Base-by-base conservation (phyloP, 1,140 invertebrate species). In the Pseudomyrmex pallidus region DNA sequence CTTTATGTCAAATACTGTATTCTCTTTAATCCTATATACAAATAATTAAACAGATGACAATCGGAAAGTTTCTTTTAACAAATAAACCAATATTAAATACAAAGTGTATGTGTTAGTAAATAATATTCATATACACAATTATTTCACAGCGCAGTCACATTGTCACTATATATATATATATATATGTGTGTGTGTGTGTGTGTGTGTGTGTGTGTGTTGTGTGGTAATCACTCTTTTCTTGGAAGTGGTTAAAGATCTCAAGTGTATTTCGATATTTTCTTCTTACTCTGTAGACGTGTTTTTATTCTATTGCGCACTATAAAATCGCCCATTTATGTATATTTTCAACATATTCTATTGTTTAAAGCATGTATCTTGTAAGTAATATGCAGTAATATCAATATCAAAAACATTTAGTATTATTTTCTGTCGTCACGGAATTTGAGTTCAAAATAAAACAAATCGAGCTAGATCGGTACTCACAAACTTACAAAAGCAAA, bases 191-290 rank as follows among this genome's bases (percentile, higher is more conserved):
- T n/a, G n/a, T n/a, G n/a, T n/a, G n/a, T n/a, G n/a, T n/a, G n/a
- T n/a, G n/a, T n/a, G n/a, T n/a, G n/a, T n/a, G n/a, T n/a, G n/a
- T n/a, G n/a, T n/a, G n/a, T n/a, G n/a, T n/a, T n/a, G n/a, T n/a
- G n/a, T n/a, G n/a, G 20, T 76, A 83, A 66, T 13, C 76, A 76
- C 44, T 83, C 84, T 83, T 61, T 44, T 56, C 54, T 73, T 61
- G 74, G 83, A 35, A 74, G 22, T 63, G 52, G 54, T 84, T 87
- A 68, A 52, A 84, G 44, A 72, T 63, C 57, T 82, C 54, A 73
- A 74, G 68, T 77, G 57, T 84, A 56, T 13, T 48, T 22, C 52
- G 56, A 52, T 83, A 72, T 15, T 9, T 50, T 73, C 52, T 22
- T 44, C 44, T 86, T 78, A 84, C 50, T 82, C 48, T 67, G 56